Conservation (phyloP, 2,888 invertebrate genomes). For the Rhagium mordax region DNA sequence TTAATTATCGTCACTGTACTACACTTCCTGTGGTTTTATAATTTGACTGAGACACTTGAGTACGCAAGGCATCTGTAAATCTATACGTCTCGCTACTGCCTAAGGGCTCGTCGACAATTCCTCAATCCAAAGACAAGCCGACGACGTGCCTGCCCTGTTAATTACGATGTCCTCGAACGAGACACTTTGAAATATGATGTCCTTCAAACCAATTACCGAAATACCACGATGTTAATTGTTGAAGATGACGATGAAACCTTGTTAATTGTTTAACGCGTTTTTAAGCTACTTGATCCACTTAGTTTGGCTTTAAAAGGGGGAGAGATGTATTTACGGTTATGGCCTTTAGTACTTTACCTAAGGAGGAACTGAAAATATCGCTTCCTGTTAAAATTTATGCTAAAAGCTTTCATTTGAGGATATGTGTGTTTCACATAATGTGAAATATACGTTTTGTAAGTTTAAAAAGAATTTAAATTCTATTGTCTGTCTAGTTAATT, state of each 20-base stretch:
- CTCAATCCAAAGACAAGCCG: conserved; percentile 43
- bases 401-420: conserved; percentile 26
- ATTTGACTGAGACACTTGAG: conserved; percentile 19
- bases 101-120: conserved; percentile 36
- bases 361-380: conserved; percentile 29
- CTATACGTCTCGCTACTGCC: conserved; percentile 29
- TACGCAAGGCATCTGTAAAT: conserved; percentile 18
- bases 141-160: conserved; percentile 58
- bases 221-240: conserved; percentile 64
- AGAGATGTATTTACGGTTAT: conserved; percentile 28
- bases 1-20: conserved; percentile 15
- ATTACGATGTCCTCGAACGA: conserved; percentile 62
- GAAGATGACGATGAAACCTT: conserved; percentile 53
- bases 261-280: conserved; percentile 50
- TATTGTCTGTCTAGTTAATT: not conserved
- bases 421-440: not conserved
- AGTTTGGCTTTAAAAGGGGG: conserved; percentile 11
- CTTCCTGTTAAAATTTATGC: conserved; percentile 26
- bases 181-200: conserved; percentile 66
- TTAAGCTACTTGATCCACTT: conserved; percentile 18
- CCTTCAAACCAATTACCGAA: conserved; percentile 63
- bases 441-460: not conserved
- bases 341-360: conserved; percentile 25
- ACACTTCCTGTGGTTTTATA: conserved; percentile 33
- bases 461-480: not conserved